phyloP scores from a whole-genome alignment of 2,888 invertebrate species.

The Serripes groenlandicus region DNA sequence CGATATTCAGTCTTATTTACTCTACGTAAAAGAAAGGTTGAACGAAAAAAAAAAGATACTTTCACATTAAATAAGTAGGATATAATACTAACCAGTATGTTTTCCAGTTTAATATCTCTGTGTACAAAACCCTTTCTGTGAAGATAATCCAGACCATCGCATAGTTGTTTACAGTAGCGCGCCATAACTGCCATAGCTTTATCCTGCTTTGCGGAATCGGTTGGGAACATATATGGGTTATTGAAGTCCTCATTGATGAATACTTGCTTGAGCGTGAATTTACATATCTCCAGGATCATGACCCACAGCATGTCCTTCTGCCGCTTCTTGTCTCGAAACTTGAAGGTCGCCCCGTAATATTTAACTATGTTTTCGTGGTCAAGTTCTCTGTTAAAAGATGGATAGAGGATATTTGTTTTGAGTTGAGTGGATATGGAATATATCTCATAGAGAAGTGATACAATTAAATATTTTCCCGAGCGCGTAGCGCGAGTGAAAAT shows the following conservation, averaged over 20 bases:
- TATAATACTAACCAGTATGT: conserved; percentile 77
- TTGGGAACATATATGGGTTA: conserved; percentile 61
- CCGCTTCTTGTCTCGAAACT: conserved; percentile 61
- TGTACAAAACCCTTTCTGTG: conserved; percentile 80
- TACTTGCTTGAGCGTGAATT: conserved; percentile 74
- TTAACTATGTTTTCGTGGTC: conserved; percentile 78
- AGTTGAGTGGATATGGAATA: too few relatives aligned
- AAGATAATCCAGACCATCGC: conserved; percentile 76
- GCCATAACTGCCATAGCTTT: conserved; percentile 73
- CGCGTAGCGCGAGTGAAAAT: too few relatives aligned
- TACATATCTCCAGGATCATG: conserved; percentile 82
- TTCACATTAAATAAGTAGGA: too few relatives aligned
- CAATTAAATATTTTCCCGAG: too few relatives aligned
- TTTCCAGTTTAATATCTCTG: conserved; percentile 82
- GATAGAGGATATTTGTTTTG: too few relatives aligned
- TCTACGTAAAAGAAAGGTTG: neutral
- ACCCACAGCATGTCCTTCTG: conserved; percentile 74
- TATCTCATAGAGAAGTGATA: too few relatives aligned
- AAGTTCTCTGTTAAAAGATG: conserved; percentile 78
- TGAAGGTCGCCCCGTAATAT: conserved; percentile 77
- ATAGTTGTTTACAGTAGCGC: conserved; percentile 70
- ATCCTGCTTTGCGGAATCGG: conserved; percentile 34
- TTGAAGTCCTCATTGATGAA: conserved; percentile 60
- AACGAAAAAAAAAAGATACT: neutral
- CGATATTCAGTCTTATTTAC: too few relatives aligned